Evolutionary conservation across 2,797 vertebrate genomes (phyloP).

Genomic region (Rhinella marina): DNA sequence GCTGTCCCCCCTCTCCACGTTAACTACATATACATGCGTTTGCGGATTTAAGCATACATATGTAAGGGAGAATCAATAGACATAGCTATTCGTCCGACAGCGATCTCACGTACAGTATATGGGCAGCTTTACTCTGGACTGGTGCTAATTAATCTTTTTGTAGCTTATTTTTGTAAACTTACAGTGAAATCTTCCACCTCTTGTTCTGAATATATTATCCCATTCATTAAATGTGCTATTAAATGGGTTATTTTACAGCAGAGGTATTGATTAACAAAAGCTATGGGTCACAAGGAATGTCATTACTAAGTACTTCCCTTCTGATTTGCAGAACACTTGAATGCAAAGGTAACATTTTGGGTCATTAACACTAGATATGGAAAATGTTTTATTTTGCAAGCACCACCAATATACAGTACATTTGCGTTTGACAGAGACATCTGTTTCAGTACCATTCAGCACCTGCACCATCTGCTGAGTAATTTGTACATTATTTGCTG

Average conservation of each 20-base stretch:
- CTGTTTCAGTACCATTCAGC: slow-evolving; percentile 22
- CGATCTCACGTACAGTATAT: too few relatives aligned
- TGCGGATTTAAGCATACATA: too few relatives aligned
- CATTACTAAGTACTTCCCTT: not conserved
- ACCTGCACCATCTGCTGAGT: slow-evolving; percentile 42
- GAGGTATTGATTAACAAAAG: not conserved
- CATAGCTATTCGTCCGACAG: too few relatives aligned
- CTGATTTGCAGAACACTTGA: not conserved
- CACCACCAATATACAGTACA: not conserved
- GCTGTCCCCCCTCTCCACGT: too few relatives aligned
- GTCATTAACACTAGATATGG: slow-evolving; percentile 29
- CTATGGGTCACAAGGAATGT: not conserved
- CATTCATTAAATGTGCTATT: not conserved
- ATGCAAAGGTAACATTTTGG: slow-evolving; percentile 26
- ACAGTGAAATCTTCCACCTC: not conserved
- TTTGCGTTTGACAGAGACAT: slow-evolving; percentile 40
- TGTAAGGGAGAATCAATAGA: too few relatives aligned
- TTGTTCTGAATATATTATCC: not conserved
- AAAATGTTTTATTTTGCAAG: slow-evolving; percentile 26
- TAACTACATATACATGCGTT: too few relatives aligned
- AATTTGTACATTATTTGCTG: slow-evolving; percentile 34
- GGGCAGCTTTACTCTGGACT: too few relatives aligned
- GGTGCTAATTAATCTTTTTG: not conserved
- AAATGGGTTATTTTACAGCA: not conserved
- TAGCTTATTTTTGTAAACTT: not conserved